A percentile compares a stretch with the other conserved stretches of the same genome.
Conservation (phyloP, 2,888 invertebrate species). For the Polydesmus complanatus region DNA sequence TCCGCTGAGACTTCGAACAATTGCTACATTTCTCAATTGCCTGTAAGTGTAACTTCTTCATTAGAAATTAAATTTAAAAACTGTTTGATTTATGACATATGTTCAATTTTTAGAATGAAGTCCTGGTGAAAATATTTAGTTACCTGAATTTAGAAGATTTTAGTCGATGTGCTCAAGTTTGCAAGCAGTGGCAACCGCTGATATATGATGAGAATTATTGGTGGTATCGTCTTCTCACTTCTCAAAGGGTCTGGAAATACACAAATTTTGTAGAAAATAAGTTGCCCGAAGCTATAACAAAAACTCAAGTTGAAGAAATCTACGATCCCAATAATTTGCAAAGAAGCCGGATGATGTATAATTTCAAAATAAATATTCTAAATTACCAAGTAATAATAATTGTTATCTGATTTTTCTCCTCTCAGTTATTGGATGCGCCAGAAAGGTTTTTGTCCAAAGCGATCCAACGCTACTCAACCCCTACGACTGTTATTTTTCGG, state of each 20-base stretch:
- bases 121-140: neutral
- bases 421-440: neutral
- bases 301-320: neutral
- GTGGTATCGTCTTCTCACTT: neutral
- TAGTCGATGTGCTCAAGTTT: neutral
- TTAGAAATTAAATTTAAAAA: neutral
- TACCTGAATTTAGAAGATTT: neutral
- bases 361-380: neutral
- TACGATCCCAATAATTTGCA: neutral
- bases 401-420: neutral
- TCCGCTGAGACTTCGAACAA: neutral
- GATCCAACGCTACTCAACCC: neutral
- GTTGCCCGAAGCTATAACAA: too few species aligned
- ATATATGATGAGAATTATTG: neutral
- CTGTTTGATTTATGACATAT: neutral
- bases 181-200: neutral
- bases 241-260: neutral
- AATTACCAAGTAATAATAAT: neutral
- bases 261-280: too few species aligned
- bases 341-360: neutral
- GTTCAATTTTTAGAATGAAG: neutral
- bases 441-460: neutral
- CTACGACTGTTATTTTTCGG: neutral
- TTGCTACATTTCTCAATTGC: neutral
- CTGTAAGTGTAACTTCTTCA: neutral